Base-by-base conservation (phyloP, 2,113 vertebrate species). In the Tachysurus vachellii region DNA sequence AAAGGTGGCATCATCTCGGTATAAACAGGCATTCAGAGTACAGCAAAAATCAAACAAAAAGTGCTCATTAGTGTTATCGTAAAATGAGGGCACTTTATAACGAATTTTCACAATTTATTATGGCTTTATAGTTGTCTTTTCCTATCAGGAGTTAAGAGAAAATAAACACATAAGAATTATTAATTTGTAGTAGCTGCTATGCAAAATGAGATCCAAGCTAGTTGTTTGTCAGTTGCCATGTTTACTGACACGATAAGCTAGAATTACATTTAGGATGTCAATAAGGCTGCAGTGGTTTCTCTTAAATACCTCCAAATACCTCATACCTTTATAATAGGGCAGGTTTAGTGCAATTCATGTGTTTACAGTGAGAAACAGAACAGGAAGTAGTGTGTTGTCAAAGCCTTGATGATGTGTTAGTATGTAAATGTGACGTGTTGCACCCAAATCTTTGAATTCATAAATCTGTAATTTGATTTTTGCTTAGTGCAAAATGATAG, bases 401-500 rank as follows among this genome's bases (percentile, higher is more conserved):
- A 79, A n/a, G 5, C 47, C 53, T 28, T 26, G 47, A 31, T 56
- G 76, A 79, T 79, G n/a, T 56, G 56, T 56, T 79, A 19, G n/a
- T 5, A 54, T 12, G 9, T 53, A 53, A 80, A 80, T 31, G 36
- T 80, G 77, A 80, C 5, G 13, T 56, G 47, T 79, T 36, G 76
- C 54, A 54, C 54, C 21, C 17, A 59, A 80, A 59, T 80, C 36
- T 80, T 28, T 57, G 21, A 28, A 59, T 31, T 80, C 54, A 57
- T 80, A 80, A 80, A 80, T 57, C 28, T 80, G 76, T 56, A 79
- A 79, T 79, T 79, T 16, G 28, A 57, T 80, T 80, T 57, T 3
- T 57, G 77, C 8, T 80, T 80, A 31, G 54, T 23, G 21, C 7
- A 57, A 10, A 80, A 80, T 57, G 6, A 9, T 36, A 80, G 54